A percentile compares a stretch with the other conserved stretches of the same genome.
Evolutionary conservation across 2,888 invertebrate species (phyloP).

Genomic region (Catonia carolina): DNA sequence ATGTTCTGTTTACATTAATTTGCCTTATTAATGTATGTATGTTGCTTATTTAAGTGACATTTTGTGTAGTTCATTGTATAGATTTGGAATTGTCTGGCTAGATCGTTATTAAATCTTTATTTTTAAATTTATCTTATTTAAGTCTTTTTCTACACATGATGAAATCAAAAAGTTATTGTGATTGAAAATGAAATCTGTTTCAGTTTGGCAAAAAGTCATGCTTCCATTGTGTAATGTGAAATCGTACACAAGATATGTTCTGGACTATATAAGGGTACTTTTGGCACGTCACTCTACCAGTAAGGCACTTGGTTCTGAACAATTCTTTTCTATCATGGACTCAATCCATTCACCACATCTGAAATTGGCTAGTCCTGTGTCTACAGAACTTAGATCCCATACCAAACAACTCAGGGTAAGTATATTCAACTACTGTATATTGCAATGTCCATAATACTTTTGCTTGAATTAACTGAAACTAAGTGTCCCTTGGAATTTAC

Average conservation of each 20-base stretch:
- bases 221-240: constrained; percentile 63
- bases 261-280: constrained; percentile 54
- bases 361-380: constrained; percentile 7
- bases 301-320: constrained; percentile 37
- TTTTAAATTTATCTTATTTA: too few species aligned
- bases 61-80: too few species aligned
- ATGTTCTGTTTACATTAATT: too few species aligned
- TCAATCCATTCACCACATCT: constrained; percentile 4
- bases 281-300: constrained; percentile 44
- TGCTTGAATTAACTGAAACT: too few species aligned
- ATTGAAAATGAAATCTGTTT: too few species aligned
- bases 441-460: background rate
- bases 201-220: constrained; percentile 70
- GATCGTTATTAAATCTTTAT: too few species aligned
- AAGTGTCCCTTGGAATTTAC: too few species aligned
- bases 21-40: too few species aligned
- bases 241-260: constrained; percentile 59
- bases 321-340: constrained; percentile 19
- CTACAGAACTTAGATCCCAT: constrained; percentile 12
- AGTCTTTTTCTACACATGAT: too few species aligned
- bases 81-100: too few species aligned
- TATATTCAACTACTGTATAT: background rate
- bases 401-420: constrained; percentile 16
- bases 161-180: too few species aligned
- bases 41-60: too few species aligned